Evolutionary conservation across 2,113 vertebrate species (phyloP), one percentile per base, ranked within the genome.

Genomic region (Miniopterus natalensis): DNA sequence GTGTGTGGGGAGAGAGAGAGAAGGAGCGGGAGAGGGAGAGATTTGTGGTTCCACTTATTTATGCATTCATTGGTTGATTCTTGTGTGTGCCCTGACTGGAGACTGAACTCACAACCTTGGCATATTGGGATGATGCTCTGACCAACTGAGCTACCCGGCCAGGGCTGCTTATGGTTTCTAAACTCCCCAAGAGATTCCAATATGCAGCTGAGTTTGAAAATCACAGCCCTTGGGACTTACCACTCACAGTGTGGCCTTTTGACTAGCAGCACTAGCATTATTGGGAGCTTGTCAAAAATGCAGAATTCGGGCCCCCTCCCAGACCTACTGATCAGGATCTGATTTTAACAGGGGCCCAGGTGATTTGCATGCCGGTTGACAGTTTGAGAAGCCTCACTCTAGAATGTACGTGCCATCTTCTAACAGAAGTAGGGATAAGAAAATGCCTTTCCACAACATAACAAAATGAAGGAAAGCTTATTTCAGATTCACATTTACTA

Each of bases 361-460:
- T 29, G 66, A 77, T 49, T 49, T 75, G 55, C 5, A 8, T 9
- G 27, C 8, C 18, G 18, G 11, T 10, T 85, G 15, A n/a, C n/a
- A 81, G 61, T 40, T 6, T 61, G 61, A 68, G 12, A 73, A 83
- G 49, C 57, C 73, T 85, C 59, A 3, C 23, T 53, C 5, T 3
- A 20, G 80, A 70, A 49, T 25, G 13, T 73, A 49, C 61, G 66
- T 70, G 42, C 45, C 1, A 0, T 49, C 53, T 78, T 78, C 45
- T 81, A 36, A 18, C 53, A 9, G n/a, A 75, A 79, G 40, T 6
- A 53, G 13, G 31, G 36, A 11, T 78, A 49, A 90, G 80, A 55
- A 90, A 92, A 66, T 40, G 36, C 6, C 59, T 86, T 84, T 90
- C 20, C 42, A 61, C n/a, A 91, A 75, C 70, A 65, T 47, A 83